Evolutionary conservation across 1,140 invertebrate genomes (phyloP).

Genomic region (Dendrolimus kikuchii): DNA sequence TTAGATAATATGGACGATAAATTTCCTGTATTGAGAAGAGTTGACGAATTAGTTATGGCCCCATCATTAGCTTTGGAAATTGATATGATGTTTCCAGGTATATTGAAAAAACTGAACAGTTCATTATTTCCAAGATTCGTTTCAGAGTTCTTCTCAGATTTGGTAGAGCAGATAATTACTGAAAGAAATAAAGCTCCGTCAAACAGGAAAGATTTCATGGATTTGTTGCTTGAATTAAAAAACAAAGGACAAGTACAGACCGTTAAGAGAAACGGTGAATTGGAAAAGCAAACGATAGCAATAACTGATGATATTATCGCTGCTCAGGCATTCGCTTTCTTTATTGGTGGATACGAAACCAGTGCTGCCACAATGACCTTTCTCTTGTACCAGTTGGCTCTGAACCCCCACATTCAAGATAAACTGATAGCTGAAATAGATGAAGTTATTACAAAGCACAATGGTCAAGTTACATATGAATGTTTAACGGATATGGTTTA

Average conservation of each 20-base stretch:
- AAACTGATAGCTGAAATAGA: constrained; percentile 45
- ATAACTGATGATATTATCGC: constrained; percentile 38
- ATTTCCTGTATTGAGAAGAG: constrained; percentile 16
- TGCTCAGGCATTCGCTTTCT: constrained; percentile 50
- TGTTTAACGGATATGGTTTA: constrained; percentile 60
- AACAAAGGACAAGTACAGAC: constrained; percentile 17
- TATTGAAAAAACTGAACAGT: constrained; percentile 24
- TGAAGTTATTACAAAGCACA: constrained; percentile 40
- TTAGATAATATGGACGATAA: constrained; percentile 41
- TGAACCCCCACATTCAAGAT: constrained; percentile 49
- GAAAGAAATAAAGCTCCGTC: constrained; percentile 21
- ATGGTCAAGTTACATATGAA: constrained; percentile 51
- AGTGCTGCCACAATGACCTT: constrained; percentile 26
- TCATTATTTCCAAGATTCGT: constrained; percentile 26
- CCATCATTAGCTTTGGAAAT: constrained; percentile 19
- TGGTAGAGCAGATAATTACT: constrained; percentile 17
- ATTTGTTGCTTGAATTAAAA: constrained; percentile 44
- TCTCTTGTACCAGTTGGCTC: constrained; percentile 45
- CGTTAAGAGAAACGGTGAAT: constrained; percentile 9
- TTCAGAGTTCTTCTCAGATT: constrained; percentile 23
- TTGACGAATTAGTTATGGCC: constrained; percentile 20
- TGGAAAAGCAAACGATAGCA: constrained; percentile 12
- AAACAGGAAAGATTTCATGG: constrained; percentile 33
- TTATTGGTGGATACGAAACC: constrained; percentile 45
- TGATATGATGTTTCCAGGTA: constrained; percentile 34